A percentile compares a stretch with the other conserved stretches of the same genome.
Conservation (phyloP, 1,140 invertebrate species). For the Prorops nasuta region DNA sequence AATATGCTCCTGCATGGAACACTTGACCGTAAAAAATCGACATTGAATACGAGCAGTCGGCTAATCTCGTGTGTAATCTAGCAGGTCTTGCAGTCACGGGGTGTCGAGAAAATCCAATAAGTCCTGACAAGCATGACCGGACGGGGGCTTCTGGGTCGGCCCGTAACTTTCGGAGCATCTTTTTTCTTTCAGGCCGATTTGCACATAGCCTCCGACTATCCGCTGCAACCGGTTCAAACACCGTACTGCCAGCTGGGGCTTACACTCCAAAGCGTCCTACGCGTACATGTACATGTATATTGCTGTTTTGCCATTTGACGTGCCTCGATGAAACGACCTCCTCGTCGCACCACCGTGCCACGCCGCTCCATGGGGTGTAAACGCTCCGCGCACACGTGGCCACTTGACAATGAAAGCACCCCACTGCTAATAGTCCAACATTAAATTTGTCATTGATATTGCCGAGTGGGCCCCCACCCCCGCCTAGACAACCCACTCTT, state of each 20-base stretch:
- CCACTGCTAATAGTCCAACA: constrained; percentile 50
- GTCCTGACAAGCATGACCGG: constrained; percentile 45
- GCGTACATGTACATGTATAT: no score
- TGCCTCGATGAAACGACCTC: no score
- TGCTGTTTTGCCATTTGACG: no score
- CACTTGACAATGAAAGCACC: constrained; percentile 44
- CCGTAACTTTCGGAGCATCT: no score
- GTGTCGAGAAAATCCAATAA: constrained; percentile 51
- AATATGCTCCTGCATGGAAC: neutral
- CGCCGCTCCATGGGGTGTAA: constrained; percentile 13
- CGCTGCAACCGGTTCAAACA: no score
- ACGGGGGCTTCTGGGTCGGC: neutral
- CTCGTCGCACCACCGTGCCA: no score
- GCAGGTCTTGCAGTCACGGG: constrained; percentile 38
- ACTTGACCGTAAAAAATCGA: neutral
- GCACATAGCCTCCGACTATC: no score
- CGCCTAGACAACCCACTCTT: no score
- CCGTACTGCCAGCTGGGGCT: no score
- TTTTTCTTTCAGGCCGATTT: no score
- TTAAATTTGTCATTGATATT: constrained; percentile 56
- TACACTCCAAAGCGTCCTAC: no score
- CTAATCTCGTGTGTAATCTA: constrained; percentile 50
- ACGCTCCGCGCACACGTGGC: constrained; percentile 51
- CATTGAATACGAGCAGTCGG: constrained; percentile 16
- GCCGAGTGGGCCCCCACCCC: constrained; percentile 20